Conservation (phyloP, 1,140 invertebrate genomes). For the Chrysomallon squamiferum region DNA sequence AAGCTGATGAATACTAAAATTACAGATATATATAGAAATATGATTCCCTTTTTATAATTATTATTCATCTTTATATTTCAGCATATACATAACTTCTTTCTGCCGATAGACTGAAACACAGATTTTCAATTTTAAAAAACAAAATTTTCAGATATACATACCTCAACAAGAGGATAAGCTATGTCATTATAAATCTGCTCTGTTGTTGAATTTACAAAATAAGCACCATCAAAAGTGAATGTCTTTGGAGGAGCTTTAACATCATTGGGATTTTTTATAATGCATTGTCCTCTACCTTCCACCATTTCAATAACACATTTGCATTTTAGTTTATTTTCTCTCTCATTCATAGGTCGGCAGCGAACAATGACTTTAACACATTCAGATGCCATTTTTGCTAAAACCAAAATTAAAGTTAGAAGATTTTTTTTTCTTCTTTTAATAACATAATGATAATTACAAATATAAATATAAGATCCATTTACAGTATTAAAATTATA, state of each 20-base stretch:
- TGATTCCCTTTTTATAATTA: no score
- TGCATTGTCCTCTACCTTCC: slow-evolving; percentile 66
- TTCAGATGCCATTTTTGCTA: slow-evolving; percentile 65
- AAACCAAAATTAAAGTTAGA: neutral
- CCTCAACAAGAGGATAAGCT: slow-evolving; percentile 74
- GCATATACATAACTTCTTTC: no score
- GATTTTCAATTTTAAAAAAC: no score
- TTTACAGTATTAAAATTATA: neutral
- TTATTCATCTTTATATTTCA: no score
- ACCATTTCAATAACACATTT: slow-evolving; percentile 81
- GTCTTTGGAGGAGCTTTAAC: slow-evolving; percentile 71
- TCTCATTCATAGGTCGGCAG: slow-evolving; percentile 86
- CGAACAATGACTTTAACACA: slow-evolving; percentile 89
- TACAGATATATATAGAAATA: no score
- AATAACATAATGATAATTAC: no score
- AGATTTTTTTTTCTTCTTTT: neutral
- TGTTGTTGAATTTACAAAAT: slow-evolving; percentile 70
- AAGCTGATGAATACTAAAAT: no score
- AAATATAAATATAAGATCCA: neutral
- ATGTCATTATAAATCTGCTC: slow-evolving; percentile 76
- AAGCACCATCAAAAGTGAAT: slow-evolving; percentile 80
- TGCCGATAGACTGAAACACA: no score
- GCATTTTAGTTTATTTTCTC: slow-evolving; percentile 76
- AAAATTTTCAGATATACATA: no score
- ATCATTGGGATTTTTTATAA: slow-evolving; percentile 70